A percentile compares a stretch with the other conserved stretches of the same genome.
These are phyloP conservation scores for Megamerina dolium DNA, from an alignment of 2,888 invertebrate genomes.

Conservation along the genomic window DNA sequence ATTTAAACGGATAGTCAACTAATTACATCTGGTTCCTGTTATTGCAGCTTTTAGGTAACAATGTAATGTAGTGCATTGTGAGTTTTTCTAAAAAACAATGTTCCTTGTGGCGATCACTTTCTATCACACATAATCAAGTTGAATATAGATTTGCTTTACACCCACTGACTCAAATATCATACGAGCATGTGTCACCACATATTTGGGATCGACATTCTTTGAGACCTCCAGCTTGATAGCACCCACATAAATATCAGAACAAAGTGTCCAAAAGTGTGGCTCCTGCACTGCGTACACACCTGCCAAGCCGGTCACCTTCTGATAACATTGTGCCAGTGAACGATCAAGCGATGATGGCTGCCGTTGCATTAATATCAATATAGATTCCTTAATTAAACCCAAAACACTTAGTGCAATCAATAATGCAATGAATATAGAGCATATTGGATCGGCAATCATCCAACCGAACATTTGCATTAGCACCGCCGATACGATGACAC, in stretches of 20 bases:
- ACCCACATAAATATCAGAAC: constrained; percentile 89
- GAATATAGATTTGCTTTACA: constrained; percentile 85
- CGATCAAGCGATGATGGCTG: constrained; percentile 79
- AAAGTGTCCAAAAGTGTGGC: constrained; percentile 97
- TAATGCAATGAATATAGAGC: constrained; percentile 92
- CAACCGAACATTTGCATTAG: constrained; percentile 94
- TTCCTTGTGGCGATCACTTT: too few species aligned
- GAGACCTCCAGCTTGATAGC: constrained; percentile 94
- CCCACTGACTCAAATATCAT: constrained; percentile 92
- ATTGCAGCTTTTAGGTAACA: too few species aligned
- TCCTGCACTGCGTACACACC: constrained; percentile 96
- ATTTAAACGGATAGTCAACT: too few species aligned
- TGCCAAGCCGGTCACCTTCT: constrained; percentile 81
- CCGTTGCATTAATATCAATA: constrained; percentile 88
- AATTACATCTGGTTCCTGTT: too few species aligned
- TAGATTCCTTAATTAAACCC: constrained; percentile 78
- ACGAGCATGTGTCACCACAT: constrained; percentile 86
- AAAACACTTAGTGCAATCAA: constrained; percentile 84
- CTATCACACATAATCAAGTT: constrained; percentile 76
- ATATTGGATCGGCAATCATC: constrained; percentile 98
- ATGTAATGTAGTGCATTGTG: too few species aligned
- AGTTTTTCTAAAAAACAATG: too few species aligned
- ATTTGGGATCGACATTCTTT: constrained; percentile 83
- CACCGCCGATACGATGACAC: constrained; percentile 90
- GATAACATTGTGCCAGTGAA: constrained; percentile 79